These are phyloP conservation scores for Synanthedon myopaeformis DNA, from an alignment of 2,888 invertebrate genomes.

Conservation along the genomic window DNA sequence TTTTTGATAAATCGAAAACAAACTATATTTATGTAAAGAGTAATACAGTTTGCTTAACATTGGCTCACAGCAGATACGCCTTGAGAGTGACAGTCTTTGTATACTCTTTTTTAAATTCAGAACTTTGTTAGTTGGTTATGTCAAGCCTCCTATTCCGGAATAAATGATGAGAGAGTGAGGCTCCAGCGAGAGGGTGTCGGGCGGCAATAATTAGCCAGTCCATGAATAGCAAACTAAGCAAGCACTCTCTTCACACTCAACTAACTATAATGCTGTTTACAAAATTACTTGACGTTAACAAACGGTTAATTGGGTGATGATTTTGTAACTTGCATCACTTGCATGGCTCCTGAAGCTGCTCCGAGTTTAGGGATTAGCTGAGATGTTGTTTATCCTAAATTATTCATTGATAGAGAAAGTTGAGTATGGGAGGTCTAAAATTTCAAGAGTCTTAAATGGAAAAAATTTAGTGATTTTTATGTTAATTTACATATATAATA, in stretches of 20 bases:
- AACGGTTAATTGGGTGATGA: not conserved
- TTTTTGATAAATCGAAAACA: too few species aligned
- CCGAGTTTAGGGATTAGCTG: too few species aligned
- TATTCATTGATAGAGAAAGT: too few species aligned
- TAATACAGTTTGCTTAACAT: too few species aligned
- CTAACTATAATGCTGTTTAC: not conserved
- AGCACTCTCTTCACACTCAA: not conserved
- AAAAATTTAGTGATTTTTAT: too few species aligned
- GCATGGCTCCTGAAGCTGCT: not conserved
- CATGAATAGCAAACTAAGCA: slow-evolving; percentile 7
- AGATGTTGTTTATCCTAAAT: too few species aligned
- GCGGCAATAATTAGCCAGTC: slow-evolving; percentile 7
- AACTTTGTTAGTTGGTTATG: not conserved
- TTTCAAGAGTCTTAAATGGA: too few species aligned
- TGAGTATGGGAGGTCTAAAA: too few species aligned
- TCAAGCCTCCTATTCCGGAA: not conserved
- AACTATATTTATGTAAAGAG: too few species aligned
- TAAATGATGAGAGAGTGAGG: not conserved
- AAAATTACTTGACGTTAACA: not conserved
- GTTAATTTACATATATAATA: too few species aligned
- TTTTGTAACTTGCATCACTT: not conserved
- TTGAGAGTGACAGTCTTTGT: too few species aligned
- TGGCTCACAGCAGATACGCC: too few species aligned
- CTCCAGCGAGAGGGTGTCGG: not conserved
- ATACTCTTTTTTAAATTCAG: not conserved